Base-by-base conservation (phyloP, 2,113 vertebrate species). In the Columbina picui region DNA sequence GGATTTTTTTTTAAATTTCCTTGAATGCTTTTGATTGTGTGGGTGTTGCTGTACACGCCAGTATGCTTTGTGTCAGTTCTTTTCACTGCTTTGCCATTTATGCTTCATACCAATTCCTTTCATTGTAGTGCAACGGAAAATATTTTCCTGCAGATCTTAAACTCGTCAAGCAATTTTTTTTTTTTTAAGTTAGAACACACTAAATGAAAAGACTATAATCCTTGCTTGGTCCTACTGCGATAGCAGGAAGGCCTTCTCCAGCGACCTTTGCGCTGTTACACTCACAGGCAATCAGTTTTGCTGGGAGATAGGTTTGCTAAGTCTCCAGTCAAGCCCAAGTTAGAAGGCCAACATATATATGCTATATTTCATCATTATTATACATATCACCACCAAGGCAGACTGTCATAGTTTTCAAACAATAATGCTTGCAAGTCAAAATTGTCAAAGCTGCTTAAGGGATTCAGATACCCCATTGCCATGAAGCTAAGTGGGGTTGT, bases 61-160 rank as follows among this genome's bases (percentile, higher is more conserved):
- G 95, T 96, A 95, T 96, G 94, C 88, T 97, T 96, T 96, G 73
- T 96, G 94, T 96, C 95, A 95, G 83, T 93, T 94, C 82, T 94
- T 93, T 96, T 95, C 83, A 88, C 56, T 96, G 71, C 95, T 95
- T 90, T 96, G 83, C 90, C 83, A 84, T 81, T 97, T 96, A 68
- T 60, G 61, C 79, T 95, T 96, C 5, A 3, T 84, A 96, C 90
- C 93, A 94, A 91, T 82, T 89, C 93, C 26, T 89, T 94, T 95
- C 69, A 92, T 78, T 94, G 68, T 91, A 84, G 27, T 61, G 60
- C 50, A 87, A 55, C 29, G 50, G 68, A 84, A 96, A 96, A 94
- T 96, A 95, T 95, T 94, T 96, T 92, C 64, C 71, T 68, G 76
- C 61, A 89, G 71, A 89, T 92, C 68, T 96, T 84, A 84, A 92